phyloP scores from a whole-genome alignment of 2,113 vertebrate species.

The Sialia sialis region DNA sequence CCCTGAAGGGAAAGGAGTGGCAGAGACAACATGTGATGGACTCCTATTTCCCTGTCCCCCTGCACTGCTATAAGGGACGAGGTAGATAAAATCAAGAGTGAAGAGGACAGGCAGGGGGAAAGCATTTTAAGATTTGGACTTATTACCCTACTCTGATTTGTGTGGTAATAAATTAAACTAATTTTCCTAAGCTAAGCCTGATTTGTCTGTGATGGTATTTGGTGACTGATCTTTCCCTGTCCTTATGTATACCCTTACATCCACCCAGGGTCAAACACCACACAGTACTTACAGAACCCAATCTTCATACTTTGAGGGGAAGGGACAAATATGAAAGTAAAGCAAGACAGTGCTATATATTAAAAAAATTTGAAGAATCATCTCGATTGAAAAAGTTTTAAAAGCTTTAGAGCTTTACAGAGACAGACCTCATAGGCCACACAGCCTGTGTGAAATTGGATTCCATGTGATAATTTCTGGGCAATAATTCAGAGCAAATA shows the following conservation, averaged over 20 bases:
- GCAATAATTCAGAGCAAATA: constrained; percentile 79
- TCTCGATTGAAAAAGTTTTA: constrained; percentile 46
- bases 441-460: constrained; percentile 76
- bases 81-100: neutral
- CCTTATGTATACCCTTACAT: neutral
- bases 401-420: constrained; percentile 60
- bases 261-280: neutral
- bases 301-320: neutral
- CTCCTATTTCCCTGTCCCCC: neutral
- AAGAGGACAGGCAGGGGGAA: neutral
- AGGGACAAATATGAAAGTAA: neutral
- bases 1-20: neutral
- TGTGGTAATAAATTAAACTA: neutral
- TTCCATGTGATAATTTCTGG: constrained; percentile 77
- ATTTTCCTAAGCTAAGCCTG: neutral
- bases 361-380: constrained; percentile 33
- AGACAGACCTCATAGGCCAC: constrained; percentile 66
- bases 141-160: neutral
- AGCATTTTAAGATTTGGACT: neutral
- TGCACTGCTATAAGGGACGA: neutral
- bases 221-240: neutral
- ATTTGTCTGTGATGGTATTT: neutral
- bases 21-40: neutral
- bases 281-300: neutral
- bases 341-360: neutral